Evolutionary conservation across 2,888 invertebrate genomes (phyloP), one percentile per base, ranked within the genome.

Genomic region (Gortyna flavago): DNA sequence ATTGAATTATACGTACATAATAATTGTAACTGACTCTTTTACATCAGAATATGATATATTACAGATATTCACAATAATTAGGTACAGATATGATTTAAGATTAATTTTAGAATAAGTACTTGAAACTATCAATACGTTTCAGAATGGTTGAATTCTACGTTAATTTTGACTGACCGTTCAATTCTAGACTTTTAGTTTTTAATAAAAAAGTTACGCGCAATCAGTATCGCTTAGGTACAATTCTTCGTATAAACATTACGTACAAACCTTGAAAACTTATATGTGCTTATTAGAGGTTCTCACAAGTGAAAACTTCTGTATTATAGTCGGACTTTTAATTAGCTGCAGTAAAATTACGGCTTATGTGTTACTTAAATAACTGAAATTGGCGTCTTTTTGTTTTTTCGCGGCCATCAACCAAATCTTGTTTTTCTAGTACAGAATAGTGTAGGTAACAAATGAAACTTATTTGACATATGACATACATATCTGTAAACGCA

Each of bases 131-230:
- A 48, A 48, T 54, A 35, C 21, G 3, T 72, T 61, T 35, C 9
- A 54, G n/a, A n/a, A 75, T 21, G 1, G 21, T 38, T 66, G 3
- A 29, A 57, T 48, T 59, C 2, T 21, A 59, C n/a, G 21, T 44
- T 25, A 25, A 76, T 54, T 77, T 44, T 25, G n/a, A 48, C 29
- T 48, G 35, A 13, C 2, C 70, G 25, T 9, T 69, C 25, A 54
- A 7, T 57, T 25, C 1, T 11, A 29, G 35, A 67, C 11, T 25
- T 38, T 67, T 32, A 48, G 41, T 51, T 41, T 61, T 35, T 16
- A 35, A 48, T 38, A 64, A 64, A 57, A 2, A 80, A 67, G 51
- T 80, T 79, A 18, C 9, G 66, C 25, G 29, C 29, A 44, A 35
- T 54, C 59, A 61, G 25, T 54, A 74, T 51, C 51, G 67, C 51